These are phyloP conservation scores for Terebella lapidaria DNA, from an alignment of 2,888 invertebrate species.

Conservation along the genomic window DNA sequence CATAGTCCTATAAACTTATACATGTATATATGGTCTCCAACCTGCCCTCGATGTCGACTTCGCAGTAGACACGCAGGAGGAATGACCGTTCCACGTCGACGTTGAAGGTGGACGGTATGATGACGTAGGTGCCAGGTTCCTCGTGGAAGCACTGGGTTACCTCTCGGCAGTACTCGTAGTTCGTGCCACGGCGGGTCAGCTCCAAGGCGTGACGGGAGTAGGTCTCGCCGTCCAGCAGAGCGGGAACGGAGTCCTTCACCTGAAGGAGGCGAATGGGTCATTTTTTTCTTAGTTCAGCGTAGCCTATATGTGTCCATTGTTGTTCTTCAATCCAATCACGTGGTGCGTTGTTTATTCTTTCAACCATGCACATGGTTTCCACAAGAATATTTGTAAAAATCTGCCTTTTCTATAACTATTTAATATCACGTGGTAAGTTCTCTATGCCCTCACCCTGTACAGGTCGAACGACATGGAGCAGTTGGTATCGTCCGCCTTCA, in stretches of 20 bases:
- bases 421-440: no score
- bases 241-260: background rate
- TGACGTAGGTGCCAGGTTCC: constrained; percentile 82
- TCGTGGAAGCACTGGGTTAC: constrained; percentile 7
- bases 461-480: constrained; percentile 12
- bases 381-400: no score
- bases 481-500: constrained; percentile 5
- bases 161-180: constrained; percentile 18
- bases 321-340: no score
- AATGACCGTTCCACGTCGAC: constrained; percentile 95
- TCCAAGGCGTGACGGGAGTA: constrained; percentile 8
- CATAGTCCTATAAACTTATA: background rate
- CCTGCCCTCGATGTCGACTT: constrained; percentile 50
- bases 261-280: background rate
- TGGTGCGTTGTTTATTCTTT: no score
- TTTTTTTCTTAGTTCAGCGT: background rate
- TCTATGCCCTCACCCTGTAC: constrained; percentile 16
- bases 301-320: no score
- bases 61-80: constrained; percentile 88
- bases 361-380: no score
- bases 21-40: constrained; percentile 7
- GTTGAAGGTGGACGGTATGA: constrained; percentile 95
- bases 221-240: background rate
- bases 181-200: constrained; percentile 1
- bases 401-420: no score